Evolutionary conservation across 2,888 invertebrate genomes (phyloP).

Genomic region (Ennomos fuscantarius): DNA sequence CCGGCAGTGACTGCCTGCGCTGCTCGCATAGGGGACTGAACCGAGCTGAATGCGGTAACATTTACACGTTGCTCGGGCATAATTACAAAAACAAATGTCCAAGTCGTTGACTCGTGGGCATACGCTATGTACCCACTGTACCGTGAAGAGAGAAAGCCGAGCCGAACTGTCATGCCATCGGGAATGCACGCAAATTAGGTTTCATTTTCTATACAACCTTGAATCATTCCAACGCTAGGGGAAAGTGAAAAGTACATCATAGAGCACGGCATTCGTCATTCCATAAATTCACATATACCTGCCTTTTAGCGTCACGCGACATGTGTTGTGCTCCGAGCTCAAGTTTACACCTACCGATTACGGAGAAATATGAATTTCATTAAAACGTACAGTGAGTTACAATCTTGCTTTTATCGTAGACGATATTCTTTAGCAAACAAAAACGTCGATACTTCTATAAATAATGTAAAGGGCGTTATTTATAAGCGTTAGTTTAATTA

Average conservation of each 20-base stretch:
- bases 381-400: not conserved
- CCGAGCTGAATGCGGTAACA: slow-evolving; percentile 50
- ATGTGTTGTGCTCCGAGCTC: slow-evolving; percentile 20
- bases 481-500: too few relatives aligned
- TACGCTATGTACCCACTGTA: slow-evolving; percentile 51
- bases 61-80: slow-evolving; percentile 45
- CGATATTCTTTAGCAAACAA: slow-evolving; percentile 4
- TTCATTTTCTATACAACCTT: slow-evolving; percentile 66
- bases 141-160: slow-evolving; percentile 73
- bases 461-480: too few relatives aligned
- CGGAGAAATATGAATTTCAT: slow-evolving; percentile 30
- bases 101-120: slow-evolving; percentile 61
- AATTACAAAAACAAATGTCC: slow-evolving; percentile 57
- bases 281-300: slow-evolving; percentile 23
- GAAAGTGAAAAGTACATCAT: slow-evolving; percentile 38
- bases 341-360: slow-evolving; percentile 33
- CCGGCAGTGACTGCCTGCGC: slow-evolving; percentile 6
- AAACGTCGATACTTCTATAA: not conserved
- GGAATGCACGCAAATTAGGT: slow-evolving; percentile 64
- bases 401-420: not conserved
- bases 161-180: slow-evolving; percentile 47
- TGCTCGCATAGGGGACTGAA: slow-evolving; percentile 41
- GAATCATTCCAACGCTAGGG: slow-evolving; percentile 48
- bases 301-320: slow-evolving; percentile 37
- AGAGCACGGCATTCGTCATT: slow-evolving; percentile 35